Conservation (phyloP, 1,140 invertebrate species). For the Drosophila sp. region DNA sequence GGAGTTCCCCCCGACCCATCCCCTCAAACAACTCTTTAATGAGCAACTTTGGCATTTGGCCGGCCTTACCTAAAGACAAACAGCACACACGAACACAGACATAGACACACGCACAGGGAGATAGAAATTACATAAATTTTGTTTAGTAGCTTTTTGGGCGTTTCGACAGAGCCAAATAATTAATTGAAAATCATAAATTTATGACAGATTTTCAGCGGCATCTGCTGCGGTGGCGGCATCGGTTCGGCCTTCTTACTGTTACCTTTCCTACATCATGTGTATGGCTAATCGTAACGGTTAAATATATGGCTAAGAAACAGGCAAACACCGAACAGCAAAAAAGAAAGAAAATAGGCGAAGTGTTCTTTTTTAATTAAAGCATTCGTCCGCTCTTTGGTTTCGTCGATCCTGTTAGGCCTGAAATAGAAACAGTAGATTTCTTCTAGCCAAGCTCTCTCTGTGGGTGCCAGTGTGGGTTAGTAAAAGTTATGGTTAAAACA, state of each 20-base stretch:
- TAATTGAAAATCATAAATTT: conserved; percentile 82
- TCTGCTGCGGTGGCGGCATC: conserved; percentile 15
- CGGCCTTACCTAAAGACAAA: conserved; percentile 26
- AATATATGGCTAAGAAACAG: conserved; percentile 27
- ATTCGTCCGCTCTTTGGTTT: conserved; percentile 43
- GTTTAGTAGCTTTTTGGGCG: conserved; percentile 72
- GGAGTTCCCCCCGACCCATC: conserved; percentile 26
- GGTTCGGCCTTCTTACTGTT: conserved; percentile 13
- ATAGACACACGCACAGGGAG: too few species aligned
- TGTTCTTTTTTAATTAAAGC: conserved; percentile 75
- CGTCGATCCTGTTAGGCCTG: conserved; percentile 25
- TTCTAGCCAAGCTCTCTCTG: conserved; percentile 25
- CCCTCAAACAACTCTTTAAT: conserved; percentile 44
- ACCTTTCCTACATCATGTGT: conserved; percentile 40
- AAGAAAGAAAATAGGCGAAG: conserved; percentile 63
- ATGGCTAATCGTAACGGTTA: conserved; percentile 68
- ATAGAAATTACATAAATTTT: conserved; percentile 49
- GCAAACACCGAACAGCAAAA: conserved; percentile 23
- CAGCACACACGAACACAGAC: too few species aligned
- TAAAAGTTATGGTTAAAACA: conserved; percentile 19
- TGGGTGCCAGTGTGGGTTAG: conserved; percentile 56
- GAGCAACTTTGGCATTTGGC: conserved; percentile 75
- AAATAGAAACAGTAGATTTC: conserved; percentile 8
- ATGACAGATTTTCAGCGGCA: conserved; percentile 77
- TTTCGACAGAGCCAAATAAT: conserved; percentile 55